Conservation (phyloP, 1,140 invertebrate species). For the Lasioglossum baleicum region DNA sequence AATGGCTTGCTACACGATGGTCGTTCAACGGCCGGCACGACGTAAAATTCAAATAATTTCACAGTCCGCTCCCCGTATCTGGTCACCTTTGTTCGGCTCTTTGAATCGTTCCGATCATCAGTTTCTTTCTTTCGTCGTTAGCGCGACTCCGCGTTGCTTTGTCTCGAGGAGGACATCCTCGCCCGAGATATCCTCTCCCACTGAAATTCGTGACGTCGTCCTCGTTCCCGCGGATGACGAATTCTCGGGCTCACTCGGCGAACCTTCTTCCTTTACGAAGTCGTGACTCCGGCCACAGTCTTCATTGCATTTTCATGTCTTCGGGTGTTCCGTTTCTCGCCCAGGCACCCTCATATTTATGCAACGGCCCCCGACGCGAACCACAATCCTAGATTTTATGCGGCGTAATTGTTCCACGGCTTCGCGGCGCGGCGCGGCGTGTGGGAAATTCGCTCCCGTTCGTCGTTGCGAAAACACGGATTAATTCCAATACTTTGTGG, state of each 20-base stretch:
- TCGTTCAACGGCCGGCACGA: constrained; percentile 47
- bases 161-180: not conserved
- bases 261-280: not conserved
- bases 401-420: constrained; percentile 32
- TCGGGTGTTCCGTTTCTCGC: constrained; percentile 13
- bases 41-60: constrained; percentile 71
- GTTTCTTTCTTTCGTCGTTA: constrained; percentile 7
- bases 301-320: constrained; percentile 50
- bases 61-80: constrained; percentile 8
- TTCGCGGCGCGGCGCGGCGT: not conserved
- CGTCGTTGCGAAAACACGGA: too few relatives aligned
- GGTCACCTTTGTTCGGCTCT: constrained; percentile 26
- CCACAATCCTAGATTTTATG: constrained; percentile 45
- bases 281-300: not conserved
- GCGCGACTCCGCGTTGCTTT: not conserved
- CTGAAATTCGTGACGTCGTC: constrained; percentile 35
- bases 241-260: constrained; percentile 19
- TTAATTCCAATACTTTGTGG: too few relatives aligned
- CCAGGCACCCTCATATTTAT: constrained; percentile 41
- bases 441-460: not conserved
- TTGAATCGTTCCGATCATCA: constrained; percentile 16
- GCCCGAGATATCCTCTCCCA: not conserved
- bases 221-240: constrained; percentile 41
- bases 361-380: constrained; percentile 22
- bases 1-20: constrained; percentile 63